phyloP scores from a whole-genome alignment of 2,888 invertebrate genomes.

The Cheiracanthium punctorium region DNA sequence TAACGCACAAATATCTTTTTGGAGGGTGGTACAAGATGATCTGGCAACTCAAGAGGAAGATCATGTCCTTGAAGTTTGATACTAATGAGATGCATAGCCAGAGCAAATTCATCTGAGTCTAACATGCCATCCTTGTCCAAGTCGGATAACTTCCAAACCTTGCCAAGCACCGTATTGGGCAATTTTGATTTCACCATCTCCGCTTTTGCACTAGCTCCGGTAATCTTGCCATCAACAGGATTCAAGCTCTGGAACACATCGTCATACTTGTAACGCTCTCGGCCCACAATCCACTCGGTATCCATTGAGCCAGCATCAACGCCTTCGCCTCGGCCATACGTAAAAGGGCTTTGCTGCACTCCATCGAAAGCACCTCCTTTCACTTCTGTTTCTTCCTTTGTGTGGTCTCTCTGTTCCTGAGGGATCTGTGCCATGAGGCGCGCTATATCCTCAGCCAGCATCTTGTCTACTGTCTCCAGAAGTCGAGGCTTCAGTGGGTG shows the following conservation, averaged over 20 bases:
- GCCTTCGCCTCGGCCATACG: conserved; percentile 95
- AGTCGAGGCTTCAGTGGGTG: conserved; percentile 91
- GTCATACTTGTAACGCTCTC: conserved; percentile 91
- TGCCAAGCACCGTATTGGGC: conserved; percentile 95
- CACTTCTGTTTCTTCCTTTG: conserved; percentile 59
- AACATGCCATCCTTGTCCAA: conserved; percentile 96
- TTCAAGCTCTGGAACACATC: conserved; percentile 85
- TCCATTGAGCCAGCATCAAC: conserved; percentile 97
- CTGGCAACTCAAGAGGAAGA: conserved; percentile 89
- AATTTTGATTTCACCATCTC: conserved; percentile 99
- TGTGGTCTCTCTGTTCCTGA: conserved; percentile 77
- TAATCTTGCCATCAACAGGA: conserved; percentile 95
- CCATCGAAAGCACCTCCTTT: conserved; percentile 97
- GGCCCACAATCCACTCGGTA: conserved; percentile 94
- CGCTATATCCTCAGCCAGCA: conserved; percentile 97
- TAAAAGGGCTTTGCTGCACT: conserved; percentile 90
- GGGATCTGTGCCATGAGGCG: conserved; percentile 98
- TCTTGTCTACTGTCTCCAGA: conserved; percentile 94
- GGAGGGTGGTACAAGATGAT: conserved; percentile 90
- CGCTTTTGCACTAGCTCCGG: conserved; percentile 93
- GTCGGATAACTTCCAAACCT: conserved; percentile 97
- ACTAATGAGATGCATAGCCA: conserved; percentile 96
- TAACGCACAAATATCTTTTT: conserved; percentile 71
- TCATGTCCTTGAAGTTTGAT: conserved; percentile 95
- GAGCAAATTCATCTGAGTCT: conserved; percentile 96